Percentiles rank a stretch among this genome's conserved stretches.
Evolutionary conservation across 30 jellyfish, hydroid and myxozoan genomes (phyloP).

Genomic region (Catostylus mosaicus): DNA sequence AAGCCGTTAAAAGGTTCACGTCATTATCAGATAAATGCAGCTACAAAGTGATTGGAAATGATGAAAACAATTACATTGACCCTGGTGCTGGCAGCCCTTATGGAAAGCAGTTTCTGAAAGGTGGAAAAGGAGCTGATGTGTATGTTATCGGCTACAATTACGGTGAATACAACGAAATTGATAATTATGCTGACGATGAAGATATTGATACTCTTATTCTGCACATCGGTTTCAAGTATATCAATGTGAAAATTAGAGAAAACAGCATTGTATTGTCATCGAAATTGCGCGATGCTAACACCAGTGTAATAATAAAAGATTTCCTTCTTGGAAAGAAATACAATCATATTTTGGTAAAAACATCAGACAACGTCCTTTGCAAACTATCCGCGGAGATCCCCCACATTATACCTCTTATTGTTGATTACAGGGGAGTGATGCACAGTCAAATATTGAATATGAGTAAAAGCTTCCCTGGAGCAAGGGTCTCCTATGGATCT

Average conservation of each 20-base stretch:
- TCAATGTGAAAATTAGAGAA: too few relatives aligned
- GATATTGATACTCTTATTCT: background rate
- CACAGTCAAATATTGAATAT: background rate
- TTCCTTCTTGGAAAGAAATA: too few relatives aligned
- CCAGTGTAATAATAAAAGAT: too few relatives aligned
- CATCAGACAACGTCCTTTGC: too few relatives aligned
- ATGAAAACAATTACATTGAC: background rate
- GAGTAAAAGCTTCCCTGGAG: background rate
- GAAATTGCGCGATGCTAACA: too few relatives aligned
- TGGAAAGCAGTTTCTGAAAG: background rate
- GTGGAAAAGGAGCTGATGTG: background rate
- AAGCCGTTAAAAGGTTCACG: background rate
- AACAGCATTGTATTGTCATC: too few relatives aligned
- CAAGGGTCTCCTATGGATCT: background rate
- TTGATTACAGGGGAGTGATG: too few relatives aligned
- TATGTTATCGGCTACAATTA: background rate
- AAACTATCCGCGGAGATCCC: too few relatives aligned
- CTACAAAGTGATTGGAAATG: background rate
- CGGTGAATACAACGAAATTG: background rate
- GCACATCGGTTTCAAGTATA: background rate
- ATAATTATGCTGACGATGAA: background rate
- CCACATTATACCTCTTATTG: too few relatives aligned
- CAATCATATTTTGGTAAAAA: too few relatives aligned
- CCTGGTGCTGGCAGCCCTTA: background rate
- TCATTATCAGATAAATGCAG: background rate